Evolutionary conservation across 2,888 invertebrate species (phyloP), one percentile per base, ranked within the genome.

Genomic region (Netelia virgata): DNA sequence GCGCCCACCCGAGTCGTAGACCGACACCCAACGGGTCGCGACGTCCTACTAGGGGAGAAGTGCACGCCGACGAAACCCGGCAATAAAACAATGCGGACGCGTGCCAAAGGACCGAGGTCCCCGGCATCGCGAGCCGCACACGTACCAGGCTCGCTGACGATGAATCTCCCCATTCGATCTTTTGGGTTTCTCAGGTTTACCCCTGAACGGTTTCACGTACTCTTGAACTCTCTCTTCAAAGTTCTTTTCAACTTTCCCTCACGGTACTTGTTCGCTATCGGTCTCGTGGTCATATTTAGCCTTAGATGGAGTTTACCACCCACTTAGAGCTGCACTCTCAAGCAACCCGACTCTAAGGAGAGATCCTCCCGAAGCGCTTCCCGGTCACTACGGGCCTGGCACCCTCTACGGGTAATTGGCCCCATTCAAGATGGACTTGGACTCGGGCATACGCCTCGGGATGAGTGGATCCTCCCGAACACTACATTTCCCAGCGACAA

Each of bases 221-320:
- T 28, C 28, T 28, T 28, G 28, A 88, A 90, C 89, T 90, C 89
- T 90, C 89, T 95, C 94, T 95, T 95, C 95, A 95, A 95, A 95
- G 95, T 96, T 94, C 95, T 96, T 95, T 95, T 95, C 95, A 96
- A 94, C 95, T 96, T 96, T 96, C 95, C 95, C 95, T 96, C 95
- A 95, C 95, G 95, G 95, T 95, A 95, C 95, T 95, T 95, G 93
- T 94, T 94, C 94, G 95, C 95, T 95, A 95, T 95, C 95, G 95
- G 95, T 94, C 94, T 95, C 94, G 94, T 94, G 94, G 93, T 92
- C 87, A 94, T 95, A 95, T 95, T 95, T 95, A 94, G 94, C 92
- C 92, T 94, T 93, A 93, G 92, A 93, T 92, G 92, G 91, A 93
- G 92, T 94, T 95, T 95, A 95, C 95, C 95, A 94, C 95, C 94